Conservation (phyloP, 2,113 vertebrate species). For the Pimephales promelas region DNA sequence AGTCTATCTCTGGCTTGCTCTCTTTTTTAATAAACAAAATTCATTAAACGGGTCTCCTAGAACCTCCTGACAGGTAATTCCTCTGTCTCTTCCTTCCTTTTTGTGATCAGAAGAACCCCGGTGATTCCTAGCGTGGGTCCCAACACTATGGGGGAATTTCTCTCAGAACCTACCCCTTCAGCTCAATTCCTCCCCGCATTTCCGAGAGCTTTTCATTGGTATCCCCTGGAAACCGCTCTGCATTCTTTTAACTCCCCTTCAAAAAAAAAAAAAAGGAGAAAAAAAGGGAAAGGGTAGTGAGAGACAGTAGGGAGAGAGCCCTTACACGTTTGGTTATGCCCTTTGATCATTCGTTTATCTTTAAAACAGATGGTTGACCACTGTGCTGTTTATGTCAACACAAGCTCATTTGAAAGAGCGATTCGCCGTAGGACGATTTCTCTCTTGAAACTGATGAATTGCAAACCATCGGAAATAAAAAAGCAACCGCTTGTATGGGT, state of each 20-base stretch:
- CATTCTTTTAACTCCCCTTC: conserved; percentile 78
- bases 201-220: conserved; percentile 83
- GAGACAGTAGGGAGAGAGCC: conserved; percentile 57
- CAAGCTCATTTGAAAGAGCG: conserved; percentile 66
- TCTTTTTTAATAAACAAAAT: conserved; percentile 73
- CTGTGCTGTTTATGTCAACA: conserved; percentile 71
- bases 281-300: conserved; percentile 31
- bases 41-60: conserved; percentile 71
- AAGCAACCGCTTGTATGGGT: conserved; percentile 48
- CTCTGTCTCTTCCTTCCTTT: conserved; percentile 73
- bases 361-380: conserved; percentile 78
- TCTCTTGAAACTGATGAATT: conserved; percentile 68
- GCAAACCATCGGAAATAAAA: conserved; percentile 68
- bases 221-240: conserved; percentile 84
- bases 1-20: conserved; percentile 40
- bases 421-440: conserved; percentile 59
- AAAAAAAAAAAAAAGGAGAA: conserved; percentile 58
- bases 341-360: conserved; percentile 82
- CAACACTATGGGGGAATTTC: conserved; percentile 78
- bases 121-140: conserved; percentile 78
- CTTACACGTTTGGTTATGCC: conserved; percentile 76
- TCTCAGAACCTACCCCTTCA: conserved; percentile 74
- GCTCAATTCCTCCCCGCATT: conserved; percentile 79
- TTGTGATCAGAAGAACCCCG: conserved; percentile 75
- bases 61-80: conserved; percentile 71